Evolutionary conservation across 2,113 vertebrate species (phyloP), one percentile per base, ranked within the genome.

Genomic region (Cynoglossus semilaevis): DNA sequence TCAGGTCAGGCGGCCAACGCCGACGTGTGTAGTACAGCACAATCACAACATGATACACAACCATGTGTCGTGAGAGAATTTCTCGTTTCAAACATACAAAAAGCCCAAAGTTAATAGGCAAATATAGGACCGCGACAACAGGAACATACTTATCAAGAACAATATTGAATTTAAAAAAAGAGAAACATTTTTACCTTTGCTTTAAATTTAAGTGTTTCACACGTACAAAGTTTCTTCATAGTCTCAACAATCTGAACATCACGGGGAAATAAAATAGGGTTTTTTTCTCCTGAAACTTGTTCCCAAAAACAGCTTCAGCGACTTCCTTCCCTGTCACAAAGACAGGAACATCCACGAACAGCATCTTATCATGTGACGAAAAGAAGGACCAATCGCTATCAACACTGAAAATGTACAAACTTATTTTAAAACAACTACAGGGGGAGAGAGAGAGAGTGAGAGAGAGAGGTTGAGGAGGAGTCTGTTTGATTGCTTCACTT

Each of bases 41-140:
- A 83, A 91, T 91, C 85, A 91, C 91, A 88, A 92, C 88, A 88
- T 91, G 91, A 91, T 92, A 93, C 90, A 93, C 88, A 74, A 90
- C 76, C 56, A 84, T 82, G 83, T 87, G 81, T 83, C 85, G 85
- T 75, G 76, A 79, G 82, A 86, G 78, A 71, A n/a, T 74, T 72
- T 85, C 70, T 92, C 89, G 81, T 75, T 88, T 79, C 78, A 62
- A 93, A 91, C 94, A 89, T 91, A 96, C 92, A 94, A 89, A 88
- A 88, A 89, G 92, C 92, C 77, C 62, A 58, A 48, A 34, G 48
- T 63, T 60, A 60, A 69, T 63, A 86, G 83, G 74, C 79, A 81
- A 81, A 78, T 81, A 83, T 75, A 77, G 49, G 80, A 84, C 77
- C 52, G 71, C 53, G 67, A 83, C 77, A 72, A 81, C 75, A 77